Conservation (phyloP, 2,797 vertebrate genomes). For the Cephalopachus bancanus region DNA sequence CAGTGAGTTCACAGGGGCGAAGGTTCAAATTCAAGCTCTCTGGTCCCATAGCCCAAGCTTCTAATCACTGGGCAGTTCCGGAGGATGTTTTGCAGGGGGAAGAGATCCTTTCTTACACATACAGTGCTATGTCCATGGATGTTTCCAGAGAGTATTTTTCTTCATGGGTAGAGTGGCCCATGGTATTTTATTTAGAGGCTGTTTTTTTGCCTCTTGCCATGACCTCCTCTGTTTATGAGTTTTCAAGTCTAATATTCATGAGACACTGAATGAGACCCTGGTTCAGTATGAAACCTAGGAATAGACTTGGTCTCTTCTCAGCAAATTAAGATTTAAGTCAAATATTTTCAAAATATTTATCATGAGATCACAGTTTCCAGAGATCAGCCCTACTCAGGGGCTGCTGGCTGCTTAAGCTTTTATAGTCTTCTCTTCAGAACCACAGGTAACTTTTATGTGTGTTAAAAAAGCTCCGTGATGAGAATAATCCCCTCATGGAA, state of each 20-base stretch:
- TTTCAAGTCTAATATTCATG: background rate
- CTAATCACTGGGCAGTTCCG: background rate
- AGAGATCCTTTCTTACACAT: background rate
- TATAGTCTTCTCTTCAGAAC: background rate
- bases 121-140: too few relatives aligned
- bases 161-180: background rate
- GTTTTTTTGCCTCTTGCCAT: too few relatives aligned
- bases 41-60: background rate
- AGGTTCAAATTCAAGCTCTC: background rate
- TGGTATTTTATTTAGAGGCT: background rate
- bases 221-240: too few relatives aligned
- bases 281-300: background rate
- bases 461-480: background rate
- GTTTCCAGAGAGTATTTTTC: background rate
- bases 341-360: background rate
- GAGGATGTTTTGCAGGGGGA: background rate
- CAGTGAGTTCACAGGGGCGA: background rate
- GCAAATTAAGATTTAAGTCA: background rate
- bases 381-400: background rate
- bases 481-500: background rate
- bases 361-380: background rate
- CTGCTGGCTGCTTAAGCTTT: background rate
- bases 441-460: background rate
- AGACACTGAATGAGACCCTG: background rate
- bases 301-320: background rate